Evolutionary conservation across 2,113 vertebrate genomes (phyloP), one percentile per base, ranked within the genome.

Genomic region (Chamaetylas fuelleborni): DNA sequence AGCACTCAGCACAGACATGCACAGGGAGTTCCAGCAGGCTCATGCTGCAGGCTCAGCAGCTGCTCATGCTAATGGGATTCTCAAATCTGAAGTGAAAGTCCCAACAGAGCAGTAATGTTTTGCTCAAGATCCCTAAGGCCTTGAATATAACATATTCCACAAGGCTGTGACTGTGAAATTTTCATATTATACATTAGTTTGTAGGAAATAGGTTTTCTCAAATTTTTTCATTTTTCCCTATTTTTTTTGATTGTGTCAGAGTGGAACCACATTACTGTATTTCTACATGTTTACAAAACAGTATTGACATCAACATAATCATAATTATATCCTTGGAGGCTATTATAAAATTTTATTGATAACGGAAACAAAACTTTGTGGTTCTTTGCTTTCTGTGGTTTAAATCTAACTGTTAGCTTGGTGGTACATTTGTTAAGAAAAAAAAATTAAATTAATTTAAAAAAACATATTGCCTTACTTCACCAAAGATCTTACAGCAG

Each of bases 231-330:
- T 5, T 18, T 25, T 31, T 15, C 8, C 22, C 43, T 31, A 2
- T 43, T 9, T 14, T 23, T 5, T 22, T 3, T 23, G 6, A 25
- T 36, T 0, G 0, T 40, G n/a, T 38, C 36, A n/a, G 61, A 69
- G 29, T 61, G 5, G 6, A 77, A 58, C 6, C 19, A 47, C 8
- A 42, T 47, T 12, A 24, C 6, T 57, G 11, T 45, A 25, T 36
- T 84, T 77, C n/a, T 67, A 38, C 15, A 12, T 19, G 40, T 31
- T 91, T 86, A 73, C n/a, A 47, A 81, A 87, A 33, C 19, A 17
- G 4, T 61, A 56, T 33, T 1, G 4, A 80, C n/a, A 5, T 56
- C 67, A 77, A 58, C 12, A 47, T 56, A 9, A 19, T 47, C 36
- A 22, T 34, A 66, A 19, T 71, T 1, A 36, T 45, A 24, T 26